Conservation (phyloP, 2,113 vertebrate genomes). For the Chrysochloris asiatica region DNA sequence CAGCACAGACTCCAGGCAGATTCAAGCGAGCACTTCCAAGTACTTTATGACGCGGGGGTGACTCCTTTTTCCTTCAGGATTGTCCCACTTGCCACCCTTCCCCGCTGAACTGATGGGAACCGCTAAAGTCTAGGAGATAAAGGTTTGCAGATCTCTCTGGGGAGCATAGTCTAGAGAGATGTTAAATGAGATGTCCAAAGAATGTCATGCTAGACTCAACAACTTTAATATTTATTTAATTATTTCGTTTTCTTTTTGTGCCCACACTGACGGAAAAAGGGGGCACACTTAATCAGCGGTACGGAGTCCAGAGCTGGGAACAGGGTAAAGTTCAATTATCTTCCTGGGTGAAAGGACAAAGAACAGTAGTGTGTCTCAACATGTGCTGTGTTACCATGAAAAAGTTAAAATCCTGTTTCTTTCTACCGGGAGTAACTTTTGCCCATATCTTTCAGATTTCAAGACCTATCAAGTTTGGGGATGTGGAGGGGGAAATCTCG, state of each 20-base stretch:
- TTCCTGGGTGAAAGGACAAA: neutral
- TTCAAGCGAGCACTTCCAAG: constrained; percentile 18
- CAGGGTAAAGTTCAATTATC: neutral
- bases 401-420: neutral
- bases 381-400: neutral
- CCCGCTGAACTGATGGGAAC: neutral
- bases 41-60: constrained; percentile 24
- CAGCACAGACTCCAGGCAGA: neutral
- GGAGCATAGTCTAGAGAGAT: neutral
- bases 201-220: neutral
- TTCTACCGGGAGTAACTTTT: neutral
- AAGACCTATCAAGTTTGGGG: neutral
- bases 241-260: neutral
- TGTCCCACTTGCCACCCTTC: neutral
- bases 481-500: neutral
- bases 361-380: neutral
- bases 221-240: neutral
- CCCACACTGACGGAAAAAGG: neutral
- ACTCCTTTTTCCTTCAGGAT: neutral
- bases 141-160: neutral
- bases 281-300: neutral
- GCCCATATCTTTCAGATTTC: neutral
- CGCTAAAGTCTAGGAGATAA: neutral
- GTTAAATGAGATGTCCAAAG: neutral
- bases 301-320: neutral